Evolutionary conservation across 2,888 invertebrate species (phyloP).

Genomic region (Taenaris catops): DNA sequence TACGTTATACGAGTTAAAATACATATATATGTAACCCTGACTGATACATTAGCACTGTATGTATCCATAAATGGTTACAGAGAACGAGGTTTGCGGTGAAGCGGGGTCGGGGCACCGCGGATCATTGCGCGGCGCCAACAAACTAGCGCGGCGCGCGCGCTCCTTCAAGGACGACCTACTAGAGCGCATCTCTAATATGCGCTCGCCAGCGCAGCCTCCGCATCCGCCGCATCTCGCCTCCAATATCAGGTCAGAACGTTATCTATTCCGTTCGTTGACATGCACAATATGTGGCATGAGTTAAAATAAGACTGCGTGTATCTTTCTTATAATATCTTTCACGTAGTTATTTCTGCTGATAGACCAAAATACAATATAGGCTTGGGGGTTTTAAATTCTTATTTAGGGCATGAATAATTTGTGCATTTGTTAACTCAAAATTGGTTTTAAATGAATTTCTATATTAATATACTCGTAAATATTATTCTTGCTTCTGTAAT

Average conservation of each 20-base stretch:
- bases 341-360: no score
- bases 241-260: conserved; percentile 52
- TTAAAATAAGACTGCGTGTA: conserved; percentile 1
- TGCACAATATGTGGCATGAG: neutral
- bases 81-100: conserved; percentile 70
- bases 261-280: conserved; percentile 16
- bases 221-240: conserved; percentile 67
- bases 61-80: conserved; percentile 40
- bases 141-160: conserved; percentile 91
- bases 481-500: no score
- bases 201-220: conserved; percentile 85
- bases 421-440: no score
- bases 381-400: no score
- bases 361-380: no score
- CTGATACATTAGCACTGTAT: no score
- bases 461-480: no score
- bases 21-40: no score
- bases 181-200: conserved; percentile 94
- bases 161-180: conserved; percentile 96
- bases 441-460: no score
- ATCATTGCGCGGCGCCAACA: conserved; percentile 88
- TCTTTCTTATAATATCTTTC: no score
- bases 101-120: conserved; percentile 86
- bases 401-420: no score
- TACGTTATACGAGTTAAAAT: no score